Conservation (phyloP, 2,888 invertebrate species). For the Volucella inanis region DNA sequence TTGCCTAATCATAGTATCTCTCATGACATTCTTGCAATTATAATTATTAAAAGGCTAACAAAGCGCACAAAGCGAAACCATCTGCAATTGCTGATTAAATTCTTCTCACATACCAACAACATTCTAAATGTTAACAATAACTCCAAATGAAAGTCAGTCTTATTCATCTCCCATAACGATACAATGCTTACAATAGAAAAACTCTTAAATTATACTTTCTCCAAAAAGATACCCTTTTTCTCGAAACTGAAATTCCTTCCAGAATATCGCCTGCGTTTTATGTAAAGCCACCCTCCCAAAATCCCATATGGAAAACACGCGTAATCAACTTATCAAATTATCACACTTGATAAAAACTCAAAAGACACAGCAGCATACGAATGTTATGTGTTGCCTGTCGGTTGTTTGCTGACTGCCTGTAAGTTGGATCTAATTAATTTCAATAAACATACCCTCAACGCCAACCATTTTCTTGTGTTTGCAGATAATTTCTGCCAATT, state of each 20-base stretch:
- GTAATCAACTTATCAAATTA: slow-evolving; percentile 50
- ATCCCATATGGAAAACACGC: slow-evolving; percentile 11
- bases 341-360: slow-evolving; percentile 56
- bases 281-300: slow-evolving; percentile 20
- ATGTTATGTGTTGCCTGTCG: too few relatives aligned
- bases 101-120: too few relatives aligned
- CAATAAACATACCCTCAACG: slow-evolving; percentile 53
- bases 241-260: slow-evolving; percentile 30
- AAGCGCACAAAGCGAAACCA: too few relatives aligned
- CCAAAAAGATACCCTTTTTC: slow-evolving; percentile 1
- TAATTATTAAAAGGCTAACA: too few relatives aligned
- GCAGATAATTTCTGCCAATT: slow-evolving; percentile 54
- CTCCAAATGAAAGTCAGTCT: too few relatives aligned
- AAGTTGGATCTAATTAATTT: slow-evolving; percentile 51
- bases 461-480: slow-evolving; percentile 30
- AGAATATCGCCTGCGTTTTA: slow-evolving; percentile 23
- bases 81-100: too few relatives aligned
- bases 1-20: too few relatives aligned
- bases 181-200: too few relatives aligned
- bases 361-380: slow-evolving; percentile 29
- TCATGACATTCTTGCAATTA: too few relatives aligned
- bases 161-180: too few relatives aligned
- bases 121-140: too few relatives aligned
- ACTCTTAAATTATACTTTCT: not conserved
- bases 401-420: slow-evolving; percentile 13